Base-by-base conservation (phyloP, 2,113 vertebrate genomes). In the Hypocryptadius cinnamomeus region DNA sequence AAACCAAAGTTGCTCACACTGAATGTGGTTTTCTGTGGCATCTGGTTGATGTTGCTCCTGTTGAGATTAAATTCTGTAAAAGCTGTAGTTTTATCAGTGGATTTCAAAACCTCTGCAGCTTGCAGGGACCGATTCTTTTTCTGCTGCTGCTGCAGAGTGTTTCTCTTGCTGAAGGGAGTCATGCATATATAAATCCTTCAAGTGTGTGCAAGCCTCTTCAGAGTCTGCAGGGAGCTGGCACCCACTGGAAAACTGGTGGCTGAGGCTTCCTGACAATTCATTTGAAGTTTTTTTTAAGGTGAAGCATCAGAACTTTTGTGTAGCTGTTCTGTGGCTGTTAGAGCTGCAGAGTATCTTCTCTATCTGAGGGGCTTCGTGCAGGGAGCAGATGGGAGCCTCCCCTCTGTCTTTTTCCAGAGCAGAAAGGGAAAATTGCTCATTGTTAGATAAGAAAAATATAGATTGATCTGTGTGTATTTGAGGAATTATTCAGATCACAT, bases 181-280 rank as follows among this genome's bases (percentile, higher is more conserved):
- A 50, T 92, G 92, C 90, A 85, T 79, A 30, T 12, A 39, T 25
- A 91, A 91, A 54, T 72, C 31, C 63, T 91, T 91, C 94, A 95
- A 30, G 96, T 87, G 66, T 6, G 3, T 89, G 74, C 90, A 92
- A 16, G 79, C 79, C 79, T 91, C 63, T 57, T 72, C 81, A 69
- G 24, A 76, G 81, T 33, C n/a, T 39, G 71, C 71, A 39, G 13
- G 1, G 63, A 73, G 50, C 90, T 92, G 87, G 65, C 91, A 91
- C 23, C 70, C 61, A 4, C 74, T 76, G 76, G n/a, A 82, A 89
- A 85, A 87, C 45, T 8, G 66, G 53, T 92, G 90, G n/a, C 90
- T 89, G 70, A 61, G 48, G 51, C 57, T 84, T 91, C 12, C 8
- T 91, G 53, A 56, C 47, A 79, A 31, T 69, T 89, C 37, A 8